Evolutionary conservation across 2,113 vertebrate genomes (phyloP).

Genomic region (Spilogale gracilis): DNA sequence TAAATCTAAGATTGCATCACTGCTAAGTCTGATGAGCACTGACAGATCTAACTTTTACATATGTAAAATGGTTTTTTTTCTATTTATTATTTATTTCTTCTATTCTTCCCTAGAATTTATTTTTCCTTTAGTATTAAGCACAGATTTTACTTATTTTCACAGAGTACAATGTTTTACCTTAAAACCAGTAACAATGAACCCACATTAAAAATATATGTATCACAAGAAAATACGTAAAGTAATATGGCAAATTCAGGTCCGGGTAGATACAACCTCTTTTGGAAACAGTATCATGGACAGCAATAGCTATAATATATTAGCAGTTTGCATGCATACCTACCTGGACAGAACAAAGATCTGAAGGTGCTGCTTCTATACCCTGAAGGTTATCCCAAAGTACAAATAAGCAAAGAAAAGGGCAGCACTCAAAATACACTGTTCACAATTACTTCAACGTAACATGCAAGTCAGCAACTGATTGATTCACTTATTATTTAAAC

Average conservation of each 20-base stretch:
- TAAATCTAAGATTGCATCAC: not conserved
- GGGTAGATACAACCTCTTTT: not conserved
- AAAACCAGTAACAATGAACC: not conserved
- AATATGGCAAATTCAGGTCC: not conserved
- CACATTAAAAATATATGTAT: not conserved
- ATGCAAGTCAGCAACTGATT: not conserved
- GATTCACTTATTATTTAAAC: not conserved
- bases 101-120: not conserved
- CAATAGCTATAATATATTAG: not conserved
- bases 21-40: not conserved
- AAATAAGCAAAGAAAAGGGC: not conserved
- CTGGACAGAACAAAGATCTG: not conserved
- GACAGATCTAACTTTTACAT: not conserved
- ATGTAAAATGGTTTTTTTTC: not conserved
- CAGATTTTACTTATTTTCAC: not conserved
- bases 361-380: not conserved
- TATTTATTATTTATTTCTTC: not conserved
- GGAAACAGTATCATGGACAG: not conserved
- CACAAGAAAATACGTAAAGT: not conserved
- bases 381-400: not conserved
- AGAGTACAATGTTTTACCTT: slow-evolving; percentile 9
- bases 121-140: slow-evolving; percentile 12
- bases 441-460: not conserved
- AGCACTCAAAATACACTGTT: not conserved
- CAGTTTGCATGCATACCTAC: not conserved